These are phyloP conservation scores for Spilarctia lutea DNA, from an alignment of 2,888 invertebrate genomes.

Conservation along the genomic window DNA sequence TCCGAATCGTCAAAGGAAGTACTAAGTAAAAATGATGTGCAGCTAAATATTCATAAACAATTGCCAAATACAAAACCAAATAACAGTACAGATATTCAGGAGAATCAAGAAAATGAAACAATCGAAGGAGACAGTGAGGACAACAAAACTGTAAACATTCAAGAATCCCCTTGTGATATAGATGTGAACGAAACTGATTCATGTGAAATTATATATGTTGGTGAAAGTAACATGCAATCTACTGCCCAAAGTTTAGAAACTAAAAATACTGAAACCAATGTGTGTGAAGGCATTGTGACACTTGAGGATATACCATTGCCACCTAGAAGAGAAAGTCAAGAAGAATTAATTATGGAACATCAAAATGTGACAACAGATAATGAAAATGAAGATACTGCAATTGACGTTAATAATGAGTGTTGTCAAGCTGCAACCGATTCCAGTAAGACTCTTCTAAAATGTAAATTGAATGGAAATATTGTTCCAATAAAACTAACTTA, in stretches of 20 bases:
- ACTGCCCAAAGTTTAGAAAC: neutral
- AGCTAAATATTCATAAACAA: neutral
- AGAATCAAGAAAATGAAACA: neutral
- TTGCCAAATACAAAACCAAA: neutral
- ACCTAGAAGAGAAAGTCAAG: conserved; percentile 1
- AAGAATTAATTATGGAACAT: neutral
- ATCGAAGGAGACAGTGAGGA: conserved; percentile 4
- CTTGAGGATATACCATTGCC: neutral
- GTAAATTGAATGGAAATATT: neutral
- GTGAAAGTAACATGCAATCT: neutral
- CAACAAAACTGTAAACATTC: conserved; percentile 11
- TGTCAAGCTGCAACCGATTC: conserved; percentile 7
- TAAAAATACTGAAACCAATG: conserved; percentile 6
- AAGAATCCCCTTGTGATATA: conserved; percentile 23
- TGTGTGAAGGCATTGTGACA: neutral
- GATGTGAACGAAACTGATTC: conserved; percentile 17
- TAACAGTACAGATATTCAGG: neutral
- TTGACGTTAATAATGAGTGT: neutral
- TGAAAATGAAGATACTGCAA: neutral
- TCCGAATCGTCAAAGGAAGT: conserved; percentile 18
- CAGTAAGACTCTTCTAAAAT: conserved; percentile 8
- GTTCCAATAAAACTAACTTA: neutral
- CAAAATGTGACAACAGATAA: neutral
- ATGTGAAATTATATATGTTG: conserved; percentile 5
- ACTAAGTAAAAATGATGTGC: neutral